Base-by-base conservation (phyloP, 2,797 vertebrate genomes). In the Miichthys miiuy region DNA sequence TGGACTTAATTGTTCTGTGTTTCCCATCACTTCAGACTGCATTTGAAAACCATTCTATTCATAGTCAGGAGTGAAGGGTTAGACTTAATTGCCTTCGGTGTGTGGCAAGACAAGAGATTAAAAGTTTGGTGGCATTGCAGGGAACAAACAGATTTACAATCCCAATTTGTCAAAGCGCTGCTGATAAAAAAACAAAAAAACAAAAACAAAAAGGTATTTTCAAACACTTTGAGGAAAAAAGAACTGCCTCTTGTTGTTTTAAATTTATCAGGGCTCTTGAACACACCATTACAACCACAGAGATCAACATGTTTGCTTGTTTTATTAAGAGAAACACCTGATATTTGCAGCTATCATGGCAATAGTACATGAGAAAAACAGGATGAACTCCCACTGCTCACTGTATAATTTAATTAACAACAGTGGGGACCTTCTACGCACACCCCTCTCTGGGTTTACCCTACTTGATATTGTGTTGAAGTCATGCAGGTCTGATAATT, bases 1-100 rank as follows among this genome's bases (percentile, higher is more conserved):
- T 82, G 80, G 82, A 90, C 83, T 91, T 92, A 93, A 95, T 94
- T 94, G 91, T 94, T 91, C 82, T 63, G 72, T 85, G 82, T 70
- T 80, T 91, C 86, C 81, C 83, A 92, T 91, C 85, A 88, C 84
- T 87, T 87, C 81, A 71, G 64, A 92, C 81, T 86, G 87, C 86
- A 76, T 92, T 84, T 91, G 68, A 73, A 92, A 93, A 91, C 87
- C 85, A 47, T 75, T 88, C 80, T 85, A 86, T 90, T 89, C 83
- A 89, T 74, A 77, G 86, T 62, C 27, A 20, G 69, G 80, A 68
- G 61, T 83, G 48, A 34, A 42, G 66, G 75, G 77, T 87, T 75
- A 67, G 58, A 77, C 75, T 82, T 91, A 77, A 92, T 78, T 91
- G 89, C 77, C 77, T 86, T 77, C 71, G 62, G 73, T 81, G 65